These are phyloP conservation scores for Nephrotoma appendiculata DNA, from an alignment of 2,888 invertebrate genomes.

Conservation along the genomic window DNA sequence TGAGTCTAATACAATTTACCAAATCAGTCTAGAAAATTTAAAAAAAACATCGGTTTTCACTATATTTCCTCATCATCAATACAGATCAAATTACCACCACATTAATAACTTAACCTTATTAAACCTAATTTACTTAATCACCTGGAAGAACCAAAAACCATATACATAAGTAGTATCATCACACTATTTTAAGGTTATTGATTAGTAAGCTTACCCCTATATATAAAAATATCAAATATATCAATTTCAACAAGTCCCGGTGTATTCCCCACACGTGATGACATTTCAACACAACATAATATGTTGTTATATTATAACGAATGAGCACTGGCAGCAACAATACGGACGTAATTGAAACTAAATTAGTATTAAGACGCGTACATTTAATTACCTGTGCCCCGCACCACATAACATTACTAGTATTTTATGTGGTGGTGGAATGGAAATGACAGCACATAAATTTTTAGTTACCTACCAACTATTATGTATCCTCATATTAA, in stretches of 20 bases:
- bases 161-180: neutral
- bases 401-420: no score
- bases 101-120: neutral
- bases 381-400: neutral
- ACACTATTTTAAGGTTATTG: neutral
- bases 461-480: neutral
- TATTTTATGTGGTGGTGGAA: no score
- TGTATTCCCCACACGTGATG: neutral
- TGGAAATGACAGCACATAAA: neutral
- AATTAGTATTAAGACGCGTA: neutral
- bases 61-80: no score
- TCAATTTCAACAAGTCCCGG: neutral
- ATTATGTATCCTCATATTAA: neutral
- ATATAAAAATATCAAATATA: neutral
- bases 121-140: neutral
- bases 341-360: neutral
- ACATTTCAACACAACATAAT: neutral
- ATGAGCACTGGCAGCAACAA: neutral
- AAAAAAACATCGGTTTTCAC: no score
- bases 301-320: neutral
- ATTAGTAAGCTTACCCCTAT: neutral
- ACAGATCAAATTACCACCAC: no score
- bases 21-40: no score
- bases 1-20: no score
- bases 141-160: neutral